Base-by-base conservation (phyloP, 2,888 invertebrate species). In the Caenorhabditis becei region DNA sequence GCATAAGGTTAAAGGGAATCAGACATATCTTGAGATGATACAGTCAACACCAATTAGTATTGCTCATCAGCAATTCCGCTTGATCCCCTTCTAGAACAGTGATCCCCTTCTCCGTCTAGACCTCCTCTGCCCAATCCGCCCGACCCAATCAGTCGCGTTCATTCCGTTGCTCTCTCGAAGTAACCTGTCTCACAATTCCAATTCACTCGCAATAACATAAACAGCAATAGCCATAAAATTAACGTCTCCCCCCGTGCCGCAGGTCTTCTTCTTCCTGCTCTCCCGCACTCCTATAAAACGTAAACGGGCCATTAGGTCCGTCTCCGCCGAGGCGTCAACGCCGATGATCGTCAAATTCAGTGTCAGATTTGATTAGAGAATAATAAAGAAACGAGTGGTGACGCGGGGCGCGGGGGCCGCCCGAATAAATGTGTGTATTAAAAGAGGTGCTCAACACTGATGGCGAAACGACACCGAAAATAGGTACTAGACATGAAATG, bases 401-500 rank as follows among this genome's bases (percentile, higher is more conserved):
- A 7, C 26, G 54, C 7, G 4, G 26, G 26, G 54, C 11, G 4
- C 24, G 23, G 24, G 2, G 49, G 20, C 5, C 49, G 11, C 49
- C 24, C 28, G n/a, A 54, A n/a, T 26, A 28, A 54, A n/a, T 24
- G 26, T 62, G 62, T 28, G 62, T 63, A 65, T 65, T 65, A 65
- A 65, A 65, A 37, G 67, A 67, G 59, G 51, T 61, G 61, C 61
- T 47, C 47, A 58, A 58, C 58, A 37, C 54, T 54, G 41, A 63
- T 56, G 47, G 23, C 54, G 63, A 74, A 74, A 66, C 47, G 74
- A 65, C 59, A 41, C 62, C 59, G 65, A 79, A 79, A 79, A 72
- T 79, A 72, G 79, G 79, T 79, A 79, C 79, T 78, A 62, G 63
- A 67, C 62, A 79, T 79, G 79, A 79, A 79, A 79, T 79, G 79